Conservation (phyloP, 2,113 vertebrate genomes). For the Plotosus lineatus region DNA sequence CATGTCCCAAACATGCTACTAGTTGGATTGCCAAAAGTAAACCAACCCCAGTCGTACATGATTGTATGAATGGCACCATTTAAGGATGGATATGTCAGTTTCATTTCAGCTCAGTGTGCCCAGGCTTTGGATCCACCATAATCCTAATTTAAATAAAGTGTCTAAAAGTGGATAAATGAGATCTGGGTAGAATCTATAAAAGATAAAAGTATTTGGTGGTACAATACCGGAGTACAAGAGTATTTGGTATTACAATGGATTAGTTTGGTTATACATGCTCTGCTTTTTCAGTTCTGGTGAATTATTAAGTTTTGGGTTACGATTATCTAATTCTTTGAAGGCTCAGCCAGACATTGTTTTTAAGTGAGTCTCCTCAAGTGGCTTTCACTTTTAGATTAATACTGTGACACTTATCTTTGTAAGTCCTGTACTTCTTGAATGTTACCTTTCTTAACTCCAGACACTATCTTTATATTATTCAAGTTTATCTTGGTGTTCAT, state of each 20-base stretch:
- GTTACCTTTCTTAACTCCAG: slow-evolving; percentile 39
- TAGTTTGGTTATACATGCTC: too few relatives aligned
- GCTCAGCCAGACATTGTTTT: slow-evolving; percentile 34
- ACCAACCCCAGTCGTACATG: background rate
- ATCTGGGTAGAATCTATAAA: too few relatives aligned
- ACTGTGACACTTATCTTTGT: slow-evolving; percentile 11
- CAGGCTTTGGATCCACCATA: too few relatives aligned
- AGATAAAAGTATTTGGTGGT: too few relatives aligned
- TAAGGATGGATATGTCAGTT: background rate
- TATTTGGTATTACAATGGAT: too few relatives aligned
- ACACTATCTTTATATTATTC: background rate
- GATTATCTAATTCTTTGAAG: slow-evolving; percentile 29
- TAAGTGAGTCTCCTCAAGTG: slow-evolving; percentile 15
- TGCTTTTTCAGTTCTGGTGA: too few relatives aligned
- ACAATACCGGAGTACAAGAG: too few relatives aligned
- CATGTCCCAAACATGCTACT: background rate
- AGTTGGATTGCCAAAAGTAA: background rate
- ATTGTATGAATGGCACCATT: background rate
- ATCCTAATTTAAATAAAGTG: too few relatives aligned
- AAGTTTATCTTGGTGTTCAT: slow-evolving; percentile 17
- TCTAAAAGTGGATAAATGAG: too few relatives aligned
- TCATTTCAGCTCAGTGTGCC: background rate
- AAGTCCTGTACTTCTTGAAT: slow-evolving; percentile 33
- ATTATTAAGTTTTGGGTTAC: too few relatives aligned
- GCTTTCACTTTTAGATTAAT: slow-evolving; percentile 17